A percentile compares a stretch with the other conserved stretches of the same genome.
Conservation (phyloP, 1,140 invertebrate genomes). For the Adoxophyes honmai region DNA sequence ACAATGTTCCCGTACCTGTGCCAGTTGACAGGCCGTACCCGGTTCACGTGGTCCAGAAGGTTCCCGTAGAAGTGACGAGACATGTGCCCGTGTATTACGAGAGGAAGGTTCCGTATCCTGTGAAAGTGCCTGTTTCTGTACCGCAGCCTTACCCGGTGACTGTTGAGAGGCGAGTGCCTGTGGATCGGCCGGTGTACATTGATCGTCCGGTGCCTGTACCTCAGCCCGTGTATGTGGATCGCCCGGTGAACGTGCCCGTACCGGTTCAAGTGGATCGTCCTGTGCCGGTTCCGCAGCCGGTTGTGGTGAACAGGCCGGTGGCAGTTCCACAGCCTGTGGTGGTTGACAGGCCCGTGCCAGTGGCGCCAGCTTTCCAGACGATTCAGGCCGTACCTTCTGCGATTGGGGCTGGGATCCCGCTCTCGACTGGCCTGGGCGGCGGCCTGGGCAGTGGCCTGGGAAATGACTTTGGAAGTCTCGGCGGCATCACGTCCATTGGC, state of each 20-base stretch:
- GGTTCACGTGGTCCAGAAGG: constrained; percentile 49
- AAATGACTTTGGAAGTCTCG: background rate
- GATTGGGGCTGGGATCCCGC: background rate
- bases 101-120: constrained; percentile 59
- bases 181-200: constrained; percentile 66
- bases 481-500: background rate
- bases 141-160: constrained; percentile 64
- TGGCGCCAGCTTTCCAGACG: constrained; percentile 20
- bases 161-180: constrained; percentile 61
- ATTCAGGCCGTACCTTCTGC: constrained; percentile 20
- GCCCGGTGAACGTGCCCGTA: constrained; percentile 53
- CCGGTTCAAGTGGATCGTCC: constrained; percentile 63
- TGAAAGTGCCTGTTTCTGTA: constrained; percentile 58
- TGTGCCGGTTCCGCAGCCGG: constrained; percentile 59
- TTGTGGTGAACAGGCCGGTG: constrained; percentile 58
- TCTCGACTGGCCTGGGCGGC: background rate
- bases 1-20: constrained; percentile 31
- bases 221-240: constrained; percentile 56
- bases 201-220: constrained; percentile 63
- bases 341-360: constrained; percentile 39
- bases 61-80: constrained; percentile 76
- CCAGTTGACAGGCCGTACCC: constrained; percentile 61
- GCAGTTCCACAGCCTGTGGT: constrained; percentile 56
- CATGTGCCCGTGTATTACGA: constrained; percentile 78
- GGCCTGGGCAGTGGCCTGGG: background rate